A percentile compares a stretch with the other conserved stretches of the same genome.
These are phyloP conservation scores for Lamellibrachia columna DNA, from an alignment of 2,888 invertebrate species.

Conservation along the genomic window DNA sequence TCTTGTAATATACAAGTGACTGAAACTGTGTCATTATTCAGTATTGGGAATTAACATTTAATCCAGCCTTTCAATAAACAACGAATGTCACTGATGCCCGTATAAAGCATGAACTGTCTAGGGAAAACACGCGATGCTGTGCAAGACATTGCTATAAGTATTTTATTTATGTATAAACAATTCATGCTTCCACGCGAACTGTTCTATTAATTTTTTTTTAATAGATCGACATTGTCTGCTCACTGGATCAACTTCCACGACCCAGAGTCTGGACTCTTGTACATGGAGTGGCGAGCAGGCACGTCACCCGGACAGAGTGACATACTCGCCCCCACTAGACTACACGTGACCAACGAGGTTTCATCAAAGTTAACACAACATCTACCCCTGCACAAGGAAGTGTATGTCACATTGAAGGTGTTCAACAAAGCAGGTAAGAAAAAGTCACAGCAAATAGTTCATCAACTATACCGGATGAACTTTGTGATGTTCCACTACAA, in stretches of 20 bases:
- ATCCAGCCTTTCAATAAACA: too few species aligned
- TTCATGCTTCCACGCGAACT: not conserved
- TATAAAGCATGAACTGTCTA: too few species aligned
- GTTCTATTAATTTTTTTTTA: not conserved
- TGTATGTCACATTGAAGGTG: constrained; percentile 5
- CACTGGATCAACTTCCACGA: constrained; percentile 20
- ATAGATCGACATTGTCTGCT: not conserved
- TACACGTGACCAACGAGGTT: not conserved
- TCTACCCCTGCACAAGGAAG: not conserved
- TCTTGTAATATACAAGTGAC: not conserved
- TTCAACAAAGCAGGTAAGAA: constrained; percentile 16
- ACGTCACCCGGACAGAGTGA: constrained; percentile 8
- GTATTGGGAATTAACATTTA: not conserved
- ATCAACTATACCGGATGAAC: not conserved
- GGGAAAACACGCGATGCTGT: too few species aligned
- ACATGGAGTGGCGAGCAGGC: constrained; percentile 18
- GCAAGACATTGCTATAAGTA: too few species aligned
- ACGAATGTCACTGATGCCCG: too few species aligned
- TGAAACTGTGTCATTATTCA: not conserved
- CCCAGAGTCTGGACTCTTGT: not conserved
- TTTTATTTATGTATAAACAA: not conserved
- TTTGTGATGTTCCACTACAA: not conserved
- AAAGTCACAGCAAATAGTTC: not conserved
- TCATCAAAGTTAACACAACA: too few species aligned
- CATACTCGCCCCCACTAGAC: not conserved